These are phyloP conservation scores for Pyrgus malvae DNA, from an alignment of 2,888 invertebrate species.

Conservation along the genomic window DNA sequence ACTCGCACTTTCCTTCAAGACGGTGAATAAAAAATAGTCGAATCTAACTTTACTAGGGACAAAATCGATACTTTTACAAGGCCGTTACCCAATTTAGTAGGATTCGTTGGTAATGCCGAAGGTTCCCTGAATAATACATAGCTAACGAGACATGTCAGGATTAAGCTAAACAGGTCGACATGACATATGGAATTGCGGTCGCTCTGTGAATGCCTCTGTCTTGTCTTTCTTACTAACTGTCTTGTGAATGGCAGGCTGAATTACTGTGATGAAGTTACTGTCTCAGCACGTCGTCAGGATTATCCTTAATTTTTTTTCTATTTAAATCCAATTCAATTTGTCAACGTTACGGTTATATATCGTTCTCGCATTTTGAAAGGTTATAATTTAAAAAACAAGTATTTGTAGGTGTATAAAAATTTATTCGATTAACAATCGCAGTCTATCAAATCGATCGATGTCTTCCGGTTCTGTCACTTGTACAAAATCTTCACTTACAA, in stretches of 20 bases:
- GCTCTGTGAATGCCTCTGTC: no score
- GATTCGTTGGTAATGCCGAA: not conserved
- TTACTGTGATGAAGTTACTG: no score
- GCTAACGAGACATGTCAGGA: not conserved
- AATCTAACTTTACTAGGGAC: not conserved
- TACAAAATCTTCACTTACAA: not conserved
- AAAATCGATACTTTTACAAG: constrained; percentile 20
- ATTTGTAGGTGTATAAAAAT: not conserved
- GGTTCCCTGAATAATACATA: constrained; percentile 17
- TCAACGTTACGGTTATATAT: no score
- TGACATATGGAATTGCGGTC: no score
- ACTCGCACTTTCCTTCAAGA: not conserved
- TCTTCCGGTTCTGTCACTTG: constrained; percentile 14
- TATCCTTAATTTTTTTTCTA: no score
- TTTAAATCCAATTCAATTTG: no score
- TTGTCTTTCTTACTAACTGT: no score
- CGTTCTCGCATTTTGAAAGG: no score
- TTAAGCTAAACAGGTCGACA: no score
- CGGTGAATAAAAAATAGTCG: constrained; percentile 8
- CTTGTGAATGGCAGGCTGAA: no score
- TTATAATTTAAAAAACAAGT: not conserved
- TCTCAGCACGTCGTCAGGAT: no score
- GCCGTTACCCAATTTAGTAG: constrained; percentile 7
- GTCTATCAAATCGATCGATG: constrained; percentile 8
- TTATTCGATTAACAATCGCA: constrained; percentile 18